Evolutionary conservation across 2,113 vertebrate species (phyloP).

Genomic region (Myiozetetes cayanensis): DNA sequence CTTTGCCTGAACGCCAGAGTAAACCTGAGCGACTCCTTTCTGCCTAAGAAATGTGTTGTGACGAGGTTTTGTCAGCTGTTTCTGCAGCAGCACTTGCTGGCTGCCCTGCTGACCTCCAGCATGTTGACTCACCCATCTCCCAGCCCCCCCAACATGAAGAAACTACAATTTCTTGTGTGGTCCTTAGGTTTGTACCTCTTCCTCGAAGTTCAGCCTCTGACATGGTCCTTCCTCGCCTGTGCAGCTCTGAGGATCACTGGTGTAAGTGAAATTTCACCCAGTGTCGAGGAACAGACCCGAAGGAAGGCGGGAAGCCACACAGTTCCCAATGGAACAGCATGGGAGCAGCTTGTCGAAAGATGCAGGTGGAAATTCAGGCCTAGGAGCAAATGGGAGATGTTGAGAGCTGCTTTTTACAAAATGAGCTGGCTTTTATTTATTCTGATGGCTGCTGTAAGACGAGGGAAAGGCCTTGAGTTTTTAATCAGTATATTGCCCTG

Average conservation of each 20-base stretch:
- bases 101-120: neutral
- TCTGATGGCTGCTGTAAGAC: neutral
- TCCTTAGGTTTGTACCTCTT: neutral
- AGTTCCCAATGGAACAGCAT: accelerated
- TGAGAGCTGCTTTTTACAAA: neutral
- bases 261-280: accelerated
- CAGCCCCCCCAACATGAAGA: neutral
- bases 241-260: neutral
- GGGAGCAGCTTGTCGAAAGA: neutral
- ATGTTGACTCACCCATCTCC: neutral
- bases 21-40: neutral
- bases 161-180: neutral
- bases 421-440: neutral
- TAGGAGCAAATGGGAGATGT: neutral
- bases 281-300: neutral
- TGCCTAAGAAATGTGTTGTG: neutral
- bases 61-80: neutral
- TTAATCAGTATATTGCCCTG: neutral
- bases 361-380: neutral
- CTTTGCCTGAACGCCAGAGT: neutral
- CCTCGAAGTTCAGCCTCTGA: neutral
- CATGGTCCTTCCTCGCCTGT: neutral
- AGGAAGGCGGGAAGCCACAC: neutral
- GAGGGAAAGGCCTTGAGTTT: neutral
- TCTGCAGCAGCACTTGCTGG: neutral